Evolutionary conservation across 2,888 invertebrate genomes (phyloP).

Genomic region (Atrina japonica): DNA sequence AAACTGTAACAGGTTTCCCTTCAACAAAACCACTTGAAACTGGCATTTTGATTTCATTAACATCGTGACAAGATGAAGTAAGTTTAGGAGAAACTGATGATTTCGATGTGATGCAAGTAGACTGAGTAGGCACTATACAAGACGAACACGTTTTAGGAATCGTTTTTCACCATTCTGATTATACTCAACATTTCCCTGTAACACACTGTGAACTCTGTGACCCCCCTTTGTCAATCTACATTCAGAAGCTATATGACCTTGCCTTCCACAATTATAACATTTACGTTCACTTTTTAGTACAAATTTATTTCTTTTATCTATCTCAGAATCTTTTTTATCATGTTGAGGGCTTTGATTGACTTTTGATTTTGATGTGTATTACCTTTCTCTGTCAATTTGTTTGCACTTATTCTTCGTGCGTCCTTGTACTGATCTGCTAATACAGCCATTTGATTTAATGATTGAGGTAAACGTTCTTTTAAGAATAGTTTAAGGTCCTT

Average conservation of each 20-base stretch:
- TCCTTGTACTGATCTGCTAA: constrained; percentile 1
- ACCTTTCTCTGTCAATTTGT: no score
- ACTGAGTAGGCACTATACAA: no score
- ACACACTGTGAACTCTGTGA: neutral
- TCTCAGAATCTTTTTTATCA: neutral
- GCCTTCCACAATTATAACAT: no score
- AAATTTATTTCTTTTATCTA: neutral
- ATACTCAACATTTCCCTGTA: neutral
- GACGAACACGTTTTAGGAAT: no score
- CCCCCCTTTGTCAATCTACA: neutral
- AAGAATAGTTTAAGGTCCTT: neutral
- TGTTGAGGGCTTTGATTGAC: neutral
- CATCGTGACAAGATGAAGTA: neutral
- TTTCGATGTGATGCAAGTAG: no score
- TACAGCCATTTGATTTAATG: neutral
- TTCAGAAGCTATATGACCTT: constrained; percentile 13
- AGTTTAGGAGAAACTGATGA: neutral
- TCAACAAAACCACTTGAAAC: constrained; percentile 2
- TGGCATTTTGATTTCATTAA: neutral
- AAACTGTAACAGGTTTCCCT: constrained; percentile 20
- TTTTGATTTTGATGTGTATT: no score
- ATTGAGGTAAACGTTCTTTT: neutral
- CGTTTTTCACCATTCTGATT: no score
- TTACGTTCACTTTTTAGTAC: neutral
- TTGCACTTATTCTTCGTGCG: neutral